Evolutionary conservation across 2,113 vertebrate species (phyloP), one percentile per base, ranked within the genome.

Genomic region (Riparia riparia): DNA sequence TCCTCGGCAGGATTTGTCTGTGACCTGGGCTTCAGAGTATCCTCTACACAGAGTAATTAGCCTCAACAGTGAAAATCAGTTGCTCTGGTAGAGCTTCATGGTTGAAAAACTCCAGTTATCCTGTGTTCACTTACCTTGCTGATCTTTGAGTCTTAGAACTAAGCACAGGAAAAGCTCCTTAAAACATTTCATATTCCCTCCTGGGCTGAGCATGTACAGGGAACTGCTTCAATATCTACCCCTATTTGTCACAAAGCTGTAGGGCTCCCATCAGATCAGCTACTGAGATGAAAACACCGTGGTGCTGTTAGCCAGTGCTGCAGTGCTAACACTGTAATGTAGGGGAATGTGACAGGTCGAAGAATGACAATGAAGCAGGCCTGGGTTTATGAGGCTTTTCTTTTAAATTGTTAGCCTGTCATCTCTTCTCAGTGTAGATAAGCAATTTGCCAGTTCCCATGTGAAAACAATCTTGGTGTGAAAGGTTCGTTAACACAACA

Each of bases 221-320:
- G 41, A 69, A 49, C 25, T 50, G 51, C 42, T 93, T 86, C 45
- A 42, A 1, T 37, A 7, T 82, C 54, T 91, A 9, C 16, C 14
- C 21, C 39, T 15, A 12, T 29, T 42, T 68, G n/a, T 39, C 53
- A 39, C 54, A 90, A 31, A 70, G 14, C 60, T 1, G 2, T 14
- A 64, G 10, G 49, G 31, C 72, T 86, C 34, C 34, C 34, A 4
- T 29, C 42, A 39, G n/a, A 66, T 50, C 54, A 63, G 72, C 16
- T 66, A 32, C 51, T 14, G 17, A 31, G 56, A 47, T 32, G 24
- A 29, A 57, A 37, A 37, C 37, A 0, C n/a, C 2, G 0, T 44
- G 20, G 2, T 32, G 31, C 7, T 69, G 11, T 24, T 34, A 29
- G 34, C 47, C 31, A 50, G 1, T 1, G 19, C 12, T 78, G n/a